Evolutionary conservation across 2,113 vertebrate species (phyloP), one percentile per base, ranked within the genome.

Genomic region (Vicugna pacos): DNA sequence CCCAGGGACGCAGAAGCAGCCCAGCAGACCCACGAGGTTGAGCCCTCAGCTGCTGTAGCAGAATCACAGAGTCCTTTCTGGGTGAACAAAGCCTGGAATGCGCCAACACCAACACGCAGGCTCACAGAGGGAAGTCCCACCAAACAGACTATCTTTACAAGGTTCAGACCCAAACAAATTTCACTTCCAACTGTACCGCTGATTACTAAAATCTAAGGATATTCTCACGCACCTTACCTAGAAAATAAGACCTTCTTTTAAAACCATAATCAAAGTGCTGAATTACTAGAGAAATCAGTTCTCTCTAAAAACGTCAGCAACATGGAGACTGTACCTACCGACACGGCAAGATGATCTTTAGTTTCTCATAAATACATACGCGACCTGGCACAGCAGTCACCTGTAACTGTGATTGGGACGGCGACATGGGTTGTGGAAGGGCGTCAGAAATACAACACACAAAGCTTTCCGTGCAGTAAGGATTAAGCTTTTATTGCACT

Each of bases 131-230:
- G 13, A 94, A 91, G 42, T 32, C 16, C 22, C 42, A 67, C 11
- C 28, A 56, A 82, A 67, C 50, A 42, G 52, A 15, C 42, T 26
- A 30, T 10, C 46, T 46, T 50, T 58, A 85, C 26, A 85, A 73
- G 54, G 54, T 58, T 46, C 19, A 86, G 19, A 87, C 5, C 28
- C 42, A 73, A 75, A 77, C n/a, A 62, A 93, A 81, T 4, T 81
- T 28, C 35, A 70, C 35, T 91, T 93, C 75, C 42, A 85, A 64
- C 60, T 69, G 42, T 64, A 86, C 77, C 32, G 93, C 20, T 76
- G 48, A 91, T 81, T 89, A 92, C 38, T 70, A 81, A 94, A 73
- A 89, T 73, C 42, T 83, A 54, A 94, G 88, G 86, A 76, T 56
- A 88, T 82, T 67, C 38, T 52, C 48, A 75, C 48, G 28, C 0